Percentiles rank a stretch among this genome's conserved stretches.
Conservation (phyloP, 2,113 vertebrate species). For the Ochotona curzoniae region DNA sequence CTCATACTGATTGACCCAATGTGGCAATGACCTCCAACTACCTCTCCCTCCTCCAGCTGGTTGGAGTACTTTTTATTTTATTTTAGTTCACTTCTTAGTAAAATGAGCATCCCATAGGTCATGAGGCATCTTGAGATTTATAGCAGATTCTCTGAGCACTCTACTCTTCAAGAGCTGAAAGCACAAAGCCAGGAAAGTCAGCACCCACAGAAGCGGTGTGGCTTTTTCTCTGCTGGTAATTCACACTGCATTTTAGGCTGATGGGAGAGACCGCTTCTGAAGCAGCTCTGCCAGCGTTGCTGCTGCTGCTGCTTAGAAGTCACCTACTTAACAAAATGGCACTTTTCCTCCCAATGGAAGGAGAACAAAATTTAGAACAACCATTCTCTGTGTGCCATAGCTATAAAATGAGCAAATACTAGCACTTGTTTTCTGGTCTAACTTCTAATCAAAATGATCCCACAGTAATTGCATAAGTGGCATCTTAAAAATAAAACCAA, state of each 20-base stretch:
- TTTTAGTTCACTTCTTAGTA: conserved; percentile 60
- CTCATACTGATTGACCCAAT: background rate
- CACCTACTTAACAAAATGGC: background rate
- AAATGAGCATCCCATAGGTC: conserved; percentile 62
- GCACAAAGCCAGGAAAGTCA: background rate
- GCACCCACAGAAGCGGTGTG: background rate
- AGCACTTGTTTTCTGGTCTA: conserved; percentile 52
- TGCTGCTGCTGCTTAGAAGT: background rate
- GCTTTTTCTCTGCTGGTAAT: conserved; percentile 26
- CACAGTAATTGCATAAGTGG: conserved; percentile 29
- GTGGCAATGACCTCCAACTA: conserved; percentile 30
- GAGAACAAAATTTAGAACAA: background rate
- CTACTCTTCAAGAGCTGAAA: conserved; percentile 36
- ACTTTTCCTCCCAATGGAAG: background rate
- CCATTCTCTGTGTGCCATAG: background rate
- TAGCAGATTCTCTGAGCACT: conserved; percentile 21
- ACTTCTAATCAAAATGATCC: conserved; percentile 22
- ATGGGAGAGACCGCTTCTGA: conserved; percentile 3
- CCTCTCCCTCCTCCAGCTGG: conserved; percentile 42
- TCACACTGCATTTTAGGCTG: conserved; percentile 23
- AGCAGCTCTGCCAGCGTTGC: background rate
- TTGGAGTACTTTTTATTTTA: conserved; percentile 2
- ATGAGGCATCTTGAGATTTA: conserved; percentile 62
- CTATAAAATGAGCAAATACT: background rate
- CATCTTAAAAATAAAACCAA: conserved; percentile 62